Evolutionary conservation across 23 tunicate genomes (phyloP).

Genomic region (Trididemnum miniatum): DNA sequence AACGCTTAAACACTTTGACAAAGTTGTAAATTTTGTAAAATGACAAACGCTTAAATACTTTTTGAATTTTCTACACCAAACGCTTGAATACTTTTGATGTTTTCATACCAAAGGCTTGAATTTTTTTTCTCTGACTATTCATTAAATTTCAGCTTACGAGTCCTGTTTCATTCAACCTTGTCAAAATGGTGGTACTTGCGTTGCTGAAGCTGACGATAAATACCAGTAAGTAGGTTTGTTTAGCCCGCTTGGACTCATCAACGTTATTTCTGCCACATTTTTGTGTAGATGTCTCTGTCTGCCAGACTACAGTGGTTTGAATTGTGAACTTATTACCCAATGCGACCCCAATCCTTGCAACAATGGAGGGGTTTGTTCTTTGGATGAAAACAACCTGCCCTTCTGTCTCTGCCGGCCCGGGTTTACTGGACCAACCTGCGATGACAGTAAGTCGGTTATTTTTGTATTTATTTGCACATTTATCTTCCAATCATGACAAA

Average conservation of each 20-base stretch:
- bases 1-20: too few relatives aligned
- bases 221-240: conserved; percentile 6
- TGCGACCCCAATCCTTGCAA: conserved; percentile 79
- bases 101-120: too few relatives aligned
- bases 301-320: conserved; percentile 39
- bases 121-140: too few relatives aligned
- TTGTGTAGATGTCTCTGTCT: conserved; percentile 55
- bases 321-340: conserved; percentile 41
- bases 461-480: too few relatives aligned
- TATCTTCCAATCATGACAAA: too few relatives aligned
- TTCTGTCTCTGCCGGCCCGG: conserved; percentile 64
- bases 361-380: conserved; percentile 55
- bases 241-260: too few relatives aligned
- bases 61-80: too few relatives aligned
- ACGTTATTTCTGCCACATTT: too few relatives aligned
- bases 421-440: conserved; percentile 52
- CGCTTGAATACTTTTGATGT: too few relatives aligned
- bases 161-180: conserved; percentile 69
- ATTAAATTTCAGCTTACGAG: conserved; percentile 83
- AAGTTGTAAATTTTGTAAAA: too few relatives aligned
- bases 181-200: conserved; percentile 64
- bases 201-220: conserved; percentile 28
- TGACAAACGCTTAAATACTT: too few relatives aligned
- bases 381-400: conserved; percentile 41
- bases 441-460: conserved; percentile 37